Evolutionary conservation across 2,797 vertebrate species (phyloP).

Genomic region (Zalophus californianus): DNA sequence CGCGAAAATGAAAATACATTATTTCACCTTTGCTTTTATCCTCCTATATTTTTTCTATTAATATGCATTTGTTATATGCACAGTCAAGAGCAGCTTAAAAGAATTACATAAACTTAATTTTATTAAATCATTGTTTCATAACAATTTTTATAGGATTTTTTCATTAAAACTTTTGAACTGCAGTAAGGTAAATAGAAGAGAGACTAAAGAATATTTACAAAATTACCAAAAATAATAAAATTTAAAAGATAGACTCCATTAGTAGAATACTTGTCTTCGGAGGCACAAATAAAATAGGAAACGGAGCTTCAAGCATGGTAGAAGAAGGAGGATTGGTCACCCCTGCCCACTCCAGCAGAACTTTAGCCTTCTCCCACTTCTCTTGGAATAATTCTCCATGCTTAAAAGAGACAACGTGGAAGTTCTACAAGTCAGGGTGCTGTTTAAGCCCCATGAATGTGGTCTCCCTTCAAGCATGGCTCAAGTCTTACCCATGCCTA

Average conservation of each 20-base stretch:
- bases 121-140: conserved; percentile 35
- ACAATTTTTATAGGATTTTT: conserved; percentile 27
- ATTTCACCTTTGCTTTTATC: conserved; percentile 38
- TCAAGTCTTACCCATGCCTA: not conserved
- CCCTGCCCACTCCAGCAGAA: not conserved
- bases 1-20: not conserved
- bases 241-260: not conserved
- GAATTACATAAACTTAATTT: not conserved
- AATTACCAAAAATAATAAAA: conserved; percentile 5
- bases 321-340: not conserved
- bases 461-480: not conserved
- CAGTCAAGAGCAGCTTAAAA: not conserved
- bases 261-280: conserved; percentile 31
- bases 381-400: not conserved
- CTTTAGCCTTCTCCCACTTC: not conserved
- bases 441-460: not conserved
- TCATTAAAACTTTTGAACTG: conserved; percentile 48
- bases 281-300: conserved; percentile 47
- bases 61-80: conserved; percentile 1
- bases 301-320: not conserved
- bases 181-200: conserved; percentile 11
- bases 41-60: conserved; percentile 16
- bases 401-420: not conserved
- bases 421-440: not conserved
- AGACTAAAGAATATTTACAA: conserved; percentile 25